Conservation (phyloP, 2,113 vertebrate species). For the Bujurquina vittata region DNA sequence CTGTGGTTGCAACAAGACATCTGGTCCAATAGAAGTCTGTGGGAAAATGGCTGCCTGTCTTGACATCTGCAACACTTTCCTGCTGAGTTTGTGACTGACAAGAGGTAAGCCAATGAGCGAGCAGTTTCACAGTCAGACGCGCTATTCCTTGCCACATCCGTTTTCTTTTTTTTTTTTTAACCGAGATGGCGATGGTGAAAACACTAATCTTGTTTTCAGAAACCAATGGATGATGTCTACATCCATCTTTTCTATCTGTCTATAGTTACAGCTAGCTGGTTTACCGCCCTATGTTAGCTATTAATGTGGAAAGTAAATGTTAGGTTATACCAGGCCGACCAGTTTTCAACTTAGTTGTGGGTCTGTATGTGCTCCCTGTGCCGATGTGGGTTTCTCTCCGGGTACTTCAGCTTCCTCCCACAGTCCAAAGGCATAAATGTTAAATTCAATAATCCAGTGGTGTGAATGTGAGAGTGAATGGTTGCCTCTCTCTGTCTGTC, state of each 20-base stretch:
- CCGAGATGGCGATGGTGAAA: background rate
- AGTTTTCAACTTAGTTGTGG: too few species aligned
- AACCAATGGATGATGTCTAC: background rate
- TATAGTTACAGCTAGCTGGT: background rate
- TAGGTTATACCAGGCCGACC: background rate
- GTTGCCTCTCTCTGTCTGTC: background rate
- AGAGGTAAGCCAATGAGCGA: fast-evolving
- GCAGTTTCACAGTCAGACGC: background rate
- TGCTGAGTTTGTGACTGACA: background rate
- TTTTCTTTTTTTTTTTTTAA: background rate
- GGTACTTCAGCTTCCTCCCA: background rate
- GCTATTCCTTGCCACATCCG: background rate
- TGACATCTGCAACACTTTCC: background rate
- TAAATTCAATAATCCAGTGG: background rate
- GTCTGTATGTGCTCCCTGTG: too few species aligned
- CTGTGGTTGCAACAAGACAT: background rate
- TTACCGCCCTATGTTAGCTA: background rate
- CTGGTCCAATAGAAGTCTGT: background rate
- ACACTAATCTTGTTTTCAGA: background rate
- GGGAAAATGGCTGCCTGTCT: background rate
- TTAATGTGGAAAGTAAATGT: background rate
- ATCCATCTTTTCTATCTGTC: background rate
- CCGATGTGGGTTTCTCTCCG: background rate
- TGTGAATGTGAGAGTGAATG: background rate
- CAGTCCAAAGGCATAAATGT: background rate